Evolutionary conservation across 2,797 vertebrate species (phyloP), one percentile per base, ranked within the genome.

Genomic region (Scleropages formosus): DNA sequence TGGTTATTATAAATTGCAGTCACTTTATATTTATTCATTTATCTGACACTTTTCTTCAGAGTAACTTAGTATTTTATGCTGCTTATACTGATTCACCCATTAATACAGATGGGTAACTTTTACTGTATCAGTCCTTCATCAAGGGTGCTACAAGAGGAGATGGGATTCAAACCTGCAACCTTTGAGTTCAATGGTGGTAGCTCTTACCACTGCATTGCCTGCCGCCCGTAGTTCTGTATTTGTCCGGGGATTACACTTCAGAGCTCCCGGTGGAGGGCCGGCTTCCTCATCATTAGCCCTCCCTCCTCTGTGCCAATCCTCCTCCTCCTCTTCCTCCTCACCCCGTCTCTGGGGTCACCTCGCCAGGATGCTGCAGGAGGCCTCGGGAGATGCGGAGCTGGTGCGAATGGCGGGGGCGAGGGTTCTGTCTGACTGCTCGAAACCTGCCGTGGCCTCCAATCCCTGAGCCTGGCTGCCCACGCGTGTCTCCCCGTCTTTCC

Each of bases 401-500:
- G 22, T 53, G 27, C 31, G n/a, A 20, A 56, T 26, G 16, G 74
- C 9, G 53, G 49, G 22, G 64, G 49, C 31, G 27, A 31, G 56
- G 31, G 15, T 62, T 51, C 24, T 58, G 24, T 71, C 61, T 77
- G 27, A 72, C 60, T 64, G 60, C 69, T 49, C 44, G 68, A 58
- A 65, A 44, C 67, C 68, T 68, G 44, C 44, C 22, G 26, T n/a
- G n/a, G 59, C 27, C 15, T 65, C 60, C 49, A 22, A 22, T 69
- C 22, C 68, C 56, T 75, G 51, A 72, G 60, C 68, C 47, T 27
- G 58, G 26, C 26, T 77, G 69, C 68, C 46, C 31, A 53, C n/a
- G 49, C 53, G 49, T 53, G 47, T 70, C 68, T 51, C 20, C 61
- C 7, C 16, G 3, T 18, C 75, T 47, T 8, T 15, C 59, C 26